Evolutionary conservation across 2,797 vertebrate species (phyloP).

Genomic region (Uromys caudimaculatus): DNA sequence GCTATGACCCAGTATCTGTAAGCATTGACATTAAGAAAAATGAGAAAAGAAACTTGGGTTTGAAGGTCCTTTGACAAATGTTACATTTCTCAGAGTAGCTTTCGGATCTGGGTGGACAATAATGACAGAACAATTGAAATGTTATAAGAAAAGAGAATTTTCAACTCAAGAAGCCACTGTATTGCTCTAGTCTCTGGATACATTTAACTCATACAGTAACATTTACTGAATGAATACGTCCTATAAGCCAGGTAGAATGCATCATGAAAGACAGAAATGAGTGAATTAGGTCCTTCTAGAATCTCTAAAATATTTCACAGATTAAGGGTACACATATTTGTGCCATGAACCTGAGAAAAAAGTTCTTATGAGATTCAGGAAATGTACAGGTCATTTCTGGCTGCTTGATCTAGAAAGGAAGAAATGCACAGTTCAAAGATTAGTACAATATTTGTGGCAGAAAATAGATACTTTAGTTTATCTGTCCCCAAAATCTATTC

Average conservation of each 20-base stretch:
- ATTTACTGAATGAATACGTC: conserved; percentile 13
- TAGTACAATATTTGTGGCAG: neutral
- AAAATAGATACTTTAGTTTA: neutral
- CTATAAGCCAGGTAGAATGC: neutral
- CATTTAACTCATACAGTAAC: neutral
- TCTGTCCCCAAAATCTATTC: neutral
- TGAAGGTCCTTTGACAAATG: neutral
- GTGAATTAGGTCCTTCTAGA: neutral
- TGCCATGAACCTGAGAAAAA: conserved; percentile 23
- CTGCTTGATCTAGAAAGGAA: neutral
- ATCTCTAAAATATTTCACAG: neutral
- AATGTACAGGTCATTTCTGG: conserved; percentile 29
- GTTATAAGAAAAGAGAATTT: conserved; percentile 1
- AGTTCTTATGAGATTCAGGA: neutral
- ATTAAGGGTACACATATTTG: neutral
- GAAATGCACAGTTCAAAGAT: neutral
- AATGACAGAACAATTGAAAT: neutral
- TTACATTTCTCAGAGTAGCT: conserved; percentile 51
- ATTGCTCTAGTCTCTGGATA: neutral
- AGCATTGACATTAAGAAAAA: conserved; percentile 32
- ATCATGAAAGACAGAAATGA: neutral
- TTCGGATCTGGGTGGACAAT: conserved; percentile 40
- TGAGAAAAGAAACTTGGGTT: neutral
- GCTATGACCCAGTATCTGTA: neutral
- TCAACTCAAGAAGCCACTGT: neutral